Base-by-base conservation (phyloP, 2,888 invertebrate genomes). In the Apodemia hepburni region DNA sequence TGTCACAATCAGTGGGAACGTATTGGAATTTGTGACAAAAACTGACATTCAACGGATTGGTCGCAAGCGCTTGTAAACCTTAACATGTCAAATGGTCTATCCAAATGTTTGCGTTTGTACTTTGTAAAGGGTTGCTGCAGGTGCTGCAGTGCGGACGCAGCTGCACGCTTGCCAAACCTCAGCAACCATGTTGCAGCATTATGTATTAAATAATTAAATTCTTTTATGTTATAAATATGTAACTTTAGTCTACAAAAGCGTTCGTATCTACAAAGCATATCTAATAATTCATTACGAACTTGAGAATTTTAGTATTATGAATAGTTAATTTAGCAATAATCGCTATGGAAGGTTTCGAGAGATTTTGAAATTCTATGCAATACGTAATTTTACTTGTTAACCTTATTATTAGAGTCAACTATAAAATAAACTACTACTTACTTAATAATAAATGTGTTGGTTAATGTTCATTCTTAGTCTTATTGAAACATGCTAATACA, bases 341-440 rank as follows among this genome's bases (percentile, higher is more conserved):
- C 33, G 9, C 66, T 68, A 64, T 65, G 69, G 69, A 68, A 69
- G 68, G 69, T 66, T 65, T 68, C 62, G 62, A 66, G 54, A 67
- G 62, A 62, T 29, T 27, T 57, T 57, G 22, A 51, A 63, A 62
- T 58, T 61, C 47, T 54, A 60, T 63, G 45, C 71, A 70, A 71
- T 73, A 70, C 74, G 62, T 65, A 76, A 75, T 75, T 74, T 74
- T 74, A 74, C 77, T 79, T 70, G 71, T 75, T 78, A 27, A 78
- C 73, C 80, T 84, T 83, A 84, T 76, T 22, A 70, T 69, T 77
- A 83, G 74, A 72, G 75, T 76, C 76, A 79, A 78, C 80, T 79
- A 73, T 74, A 79, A 82, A 64, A 47, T 47, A 59, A 66, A 80
- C 74, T 68, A 70, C 69, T 78, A 79, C 73, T 74, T 76, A 77